A percentile compares a stretch with the other conserved stretches of the same genome.
Evolutionary conservation across 2,888 invertebrate genomes (phyloP).

Genomic region (Heliconius hortense): DNA sequence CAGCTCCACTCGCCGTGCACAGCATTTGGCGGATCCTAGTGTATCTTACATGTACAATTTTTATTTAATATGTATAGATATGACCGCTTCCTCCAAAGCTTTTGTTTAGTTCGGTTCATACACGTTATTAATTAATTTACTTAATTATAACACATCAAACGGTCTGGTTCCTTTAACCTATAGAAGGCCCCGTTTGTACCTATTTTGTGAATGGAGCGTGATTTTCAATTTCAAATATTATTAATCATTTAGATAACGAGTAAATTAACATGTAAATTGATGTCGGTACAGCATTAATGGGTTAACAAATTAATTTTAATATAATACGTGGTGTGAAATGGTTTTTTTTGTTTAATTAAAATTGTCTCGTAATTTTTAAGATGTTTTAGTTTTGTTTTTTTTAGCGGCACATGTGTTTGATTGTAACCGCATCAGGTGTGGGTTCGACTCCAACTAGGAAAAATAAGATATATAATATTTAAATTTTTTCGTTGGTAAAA

Average conservation of each 20-base stretch:
- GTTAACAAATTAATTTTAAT: conserved; percentile 4
- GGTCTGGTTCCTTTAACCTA: neutral
- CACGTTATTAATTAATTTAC: conserved; percentile 19
- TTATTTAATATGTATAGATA: neutral
- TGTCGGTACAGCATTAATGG: conserved; percentile 10
- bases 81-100: neutral
- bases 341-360: neutral
- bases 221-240: conserved; percentile 18
- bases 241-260: conserved; percentile 18
- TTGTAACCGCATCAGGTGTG: no score
- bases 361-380: neutral
- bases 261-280: conserved; percentile 18
- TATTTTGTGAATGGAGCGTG: conserved; percentile 15
- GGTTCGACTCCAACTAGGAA: no score
- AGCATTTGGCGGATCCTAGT: no score
- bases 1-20: no score
- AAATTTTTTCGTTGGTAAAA: no score
- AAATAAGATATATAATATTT: no score
- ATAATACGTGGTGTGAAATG: neutral
- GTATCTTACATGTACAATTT: no score
- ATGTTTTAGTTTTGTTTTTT: neutral
- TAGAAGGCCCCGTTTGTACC: neutral
- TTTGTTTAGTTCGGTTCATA: conserved; percentile 1
- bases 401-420: no score
- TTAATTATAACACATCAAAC: conserved; percentile 22